Evolutionary conservation across 2,888 invertebrate genomes (phyloP).

Genomic region (Autographa pulchrina): DNA sequence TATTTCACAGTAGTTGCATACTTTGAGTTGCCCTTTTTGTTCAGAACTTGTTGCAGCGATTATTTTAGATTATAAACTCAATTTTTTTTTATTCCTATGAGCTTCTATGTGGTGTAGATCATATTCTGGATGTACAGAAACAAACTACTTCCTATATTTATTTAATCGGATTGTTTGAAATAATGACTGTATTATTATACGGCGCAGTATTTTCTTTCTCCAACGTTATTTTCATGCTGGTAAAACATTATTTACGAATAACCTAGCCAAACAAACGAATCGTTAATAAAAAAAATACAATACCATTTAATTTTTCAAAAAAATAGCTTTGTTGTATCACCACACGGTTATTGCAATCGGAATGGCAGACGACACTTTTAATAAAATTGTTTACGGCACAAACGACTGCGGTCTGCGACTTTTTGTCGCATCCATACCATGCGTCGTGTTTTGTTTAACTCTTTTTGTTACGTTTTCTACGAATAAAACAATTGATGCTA

Average conservation of each 20-base stretch:
- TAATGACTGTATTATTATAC: too few species aligned
- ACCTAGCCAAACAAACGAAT: slow-evolving; percentile 25
- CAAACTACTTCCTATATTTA: too few species aligned
- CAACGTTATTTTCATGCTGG: too few species aligned
- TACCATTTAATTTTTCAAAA: slow-evolving; percentile 33
- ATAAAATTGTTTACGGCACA: slow-evolving; percentile 71
- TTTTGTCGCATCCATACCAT: slow-evolving; percentile 39
- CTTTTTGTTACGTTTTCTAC: slow-evolving; percentile 41
- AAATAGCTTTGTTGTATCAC: slow-evolving; percentile 28
- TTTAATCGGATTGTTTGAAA: too few species aligned
- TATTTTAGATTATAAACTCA: neutral
- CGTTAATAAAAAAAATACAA: slow-evolving; percentile 29
- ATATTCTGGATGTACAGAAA: too few species aligned
- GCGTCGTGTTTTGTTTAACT: slow-evolving; percentile 32
- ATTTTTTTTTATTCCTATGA: too few species aligned
- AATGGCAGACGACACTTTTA: slow-evolving; percentile 65
- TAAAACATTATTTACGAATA: slow-evolving; percentile 15
- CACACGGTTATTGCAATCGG: slow-evolving; percentile 54
- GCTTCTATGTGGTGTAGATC: too few species aligned
- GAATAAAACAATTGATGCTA: slow-evolving; percentile 47
- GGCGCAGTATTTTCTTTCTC: too few species aligned
- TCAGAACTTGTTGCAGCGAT: neutral
- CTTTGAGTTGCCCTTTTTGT: neutral
- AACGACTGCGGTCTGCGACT: slow-evolving; percentile 61
- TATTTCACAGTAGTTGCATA: neutral